Evolutionary conservation across 2,797 vertebrate genomes (phyloP), one percentile per base, ranked within the genome.

Genomic region (Morus bassanus): DNA sequence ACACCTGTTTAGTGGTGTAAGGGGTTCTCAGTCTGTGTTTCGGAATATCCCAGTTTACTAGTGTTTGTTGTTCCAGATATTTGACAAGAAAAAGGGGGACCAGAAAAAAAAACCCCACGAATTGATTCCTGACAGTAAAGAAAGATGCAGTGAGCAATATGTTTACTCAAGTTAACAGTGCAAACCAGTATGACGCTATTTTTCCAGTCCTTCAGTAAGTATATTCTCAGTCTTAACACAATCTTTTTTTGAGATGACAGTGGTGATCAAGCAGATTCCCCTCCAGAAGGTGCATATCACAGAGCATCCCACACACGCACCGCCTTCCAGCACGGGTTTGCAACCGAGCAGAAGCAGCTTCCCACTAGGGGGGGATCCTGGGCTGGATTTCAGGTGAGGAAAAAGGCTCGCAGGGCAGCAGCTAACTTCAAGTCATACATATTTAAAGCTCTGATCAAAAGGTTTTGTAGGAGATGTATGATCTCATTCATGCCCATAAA

Each of bases 301-400:
- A 56, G 76, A 91, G 63, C 75, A 65, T 19, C 64, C 77, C 59
- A 16, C 57, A 4, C 8, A 1, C 0, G 1, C 28, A 3, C 16
- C 2, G 27, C 54, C 27, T 89, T 51, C 45, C 64, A 74, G 56
- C 56, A 10, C 0, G 0, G 31, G 8, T n/a, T 11, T 73, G 65
- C 78, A 79, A 4, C 31, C 5, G 3, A 61, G 45, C 27, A 7
- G 43, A n/a, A 54, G 60, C 76, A 85, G 57, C 45, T 75, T 68
- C 59, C 91, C 93, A 87, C 85, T 88, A 95, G 91, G 37, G 51
- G 93, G 94, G 56, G 77, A 92, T 95, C 69, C 75, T 89, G 54
- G 80, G 63, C 94, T 92, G 91, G 6, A 25, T 89, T 74, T 78
- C 64, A 35, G 70, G 19, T 12, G 43, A 80, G 64, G 53, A 77